A percentile compares a stretch with the other conserved stretches of the same genome.
These are phyloP conservation scores for Cheilosia scutellata DNA, from an alignment of 2,888 invertebrate genomes.

Conservation along the genomic window DNA sequence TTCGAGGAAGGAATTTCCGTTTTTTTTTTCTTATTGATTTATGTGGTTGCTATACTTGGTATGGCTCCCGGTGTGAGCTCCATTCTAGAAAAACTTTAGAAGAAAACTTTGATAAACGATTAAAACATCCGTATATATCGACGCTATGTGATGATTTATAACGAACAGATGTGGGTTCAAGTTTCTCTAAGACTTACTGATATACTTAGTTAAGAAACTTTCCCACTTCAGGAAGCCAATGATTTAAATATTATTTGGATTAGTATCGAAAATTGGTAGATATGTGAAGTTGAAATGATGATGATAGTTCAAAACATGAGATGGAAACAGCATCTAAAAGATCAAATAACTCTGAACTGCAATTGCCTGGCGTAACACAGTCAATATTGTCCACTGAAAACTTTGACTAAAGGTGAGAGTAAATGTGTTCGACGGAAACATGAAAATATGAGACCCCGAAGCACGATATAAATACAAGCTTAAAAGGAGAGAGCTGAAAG, in stretches of 20 bases:
- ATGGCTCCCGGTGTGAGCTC: background rate
- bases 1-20: background rate
- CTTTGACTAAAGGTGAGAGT: no score
- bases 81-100: slow-evolving; percentile 8
- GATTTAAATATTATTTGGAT: slow-evolving; percentile 20
- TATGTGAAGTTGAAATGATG: background rate
- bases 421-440: no score
- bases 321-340: no score
- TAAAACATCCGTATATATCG: background rate
- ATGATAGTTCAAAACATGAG: background rate
- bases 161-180: slow-evolving; percentile 24
- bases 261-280: background rate
- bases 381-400: no score
- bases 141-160: background rate
- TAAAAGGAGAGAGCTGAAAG: no score
- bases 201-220: slow-evolving; percentile 12
- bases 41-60: background rate
- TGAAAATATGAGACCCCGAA: no score
- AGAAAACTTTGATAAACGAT: slow-evolving; percentile 44
- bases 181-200: no score
- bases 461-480: no score
- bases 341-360: no score
- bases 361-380: no score
- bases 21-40: slow-evolving; percentile 27
- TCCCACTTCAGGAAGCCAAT: slow-evolving; percentile 7